These are phyloP conservation scores for Geodia barretti DNA, from an alignment of 37 sponge, comb jelly and placozoan species.

Conservation along the genomic window DNA sequence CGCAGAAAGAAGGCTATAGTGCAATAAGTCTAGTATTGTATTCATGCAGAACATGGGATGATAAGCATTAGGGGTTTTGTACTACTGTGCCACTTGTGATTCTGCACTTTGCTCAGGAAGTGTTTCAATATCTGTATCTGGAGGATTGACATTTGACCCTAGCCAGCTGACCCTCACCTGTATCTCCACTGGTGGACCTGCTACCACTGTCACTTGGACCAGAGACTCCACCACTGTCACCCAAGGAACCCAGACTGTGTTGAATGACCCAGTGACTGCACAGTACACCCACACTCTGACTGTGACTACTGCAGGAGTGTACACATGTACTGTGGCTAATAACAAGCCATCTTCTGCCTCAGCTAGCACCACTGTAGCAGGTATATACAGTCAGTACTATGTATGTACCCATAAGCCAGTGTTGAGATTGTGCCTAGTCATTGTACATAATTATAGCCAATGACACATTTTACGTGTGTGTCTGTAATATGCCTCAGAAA, in stretches of 20 bases:
- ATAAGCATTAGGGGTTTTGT: too few relatives aligned
- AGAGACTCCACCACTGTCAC: not conserved
- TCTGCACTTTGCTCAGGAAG: too few relatives aligned
- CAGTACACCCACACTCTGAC: not conserved
- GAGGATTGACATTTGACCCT: not conserved
- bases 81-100: too few relatives aligned
- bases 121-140: not conserved
- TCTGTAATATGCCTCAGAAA: too few relatives aligned
- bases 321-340: not conserved
- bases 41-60: too few relatives aligned
- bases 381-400: too few relatives aligned
- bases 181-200: not conserved
- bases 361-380: not conserved
- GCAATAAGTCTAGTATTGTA: too few relatives aligned
- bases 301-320: not conserved
- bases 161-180: not conserved
- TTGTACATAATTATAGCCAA: too few relatives aligned
- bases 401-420: too few relatives aligned
- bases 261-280: not conserved
- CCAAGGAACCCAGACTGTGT: not conserved
- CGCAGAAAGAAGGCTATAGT: too few relatives aligned
- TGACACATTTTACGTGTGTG: too few relatives aligned
- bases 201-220: not conserved
- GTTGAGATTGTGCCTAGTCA: too few relatives aligned
- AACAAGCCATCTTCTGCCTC: not conserved